These are phyloP conservation scores for Clepsis dumicolana DNA, from an alignment of 2,888 invertebrate genomes.

Conservation along the genomic window DNA sequence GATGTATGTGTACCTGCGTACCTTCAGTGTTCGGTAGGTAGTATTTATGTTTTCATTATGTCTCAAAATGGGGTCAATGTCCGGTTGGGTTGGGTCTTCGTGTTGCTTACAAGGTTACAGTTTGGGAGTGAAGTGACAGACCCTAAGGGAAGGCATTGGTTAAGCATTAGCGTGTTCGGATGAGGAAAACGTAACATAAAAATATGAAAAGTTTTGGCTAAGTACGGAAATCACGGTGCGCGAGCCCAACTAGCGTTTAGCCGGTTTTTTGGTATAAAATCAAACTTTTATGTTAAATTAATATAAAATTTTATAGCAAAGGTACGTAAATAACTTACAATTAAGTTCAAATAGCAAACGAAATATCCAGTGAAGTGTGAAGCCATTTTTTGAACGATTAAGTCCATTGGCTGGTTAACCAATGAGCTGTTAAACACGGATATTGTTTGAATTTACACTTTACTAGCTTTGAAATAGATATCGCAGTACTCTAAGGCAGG, in stretches of 20 bases:
- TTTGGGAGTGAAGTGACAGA: no score
- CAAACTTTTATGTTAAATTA: no score
- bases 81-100: no score
- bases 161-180: no score
- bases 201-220: no score
- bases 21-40: not conserved
- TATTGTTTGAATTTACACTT: slow-evolving; percentile 20
- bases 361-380: slow-evolving; percentile 18
- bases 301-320: no score
- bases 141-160: no score
- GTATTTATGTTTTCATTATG: not conserved
- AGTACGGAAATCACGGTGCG: no score
- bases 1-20: not conserved
- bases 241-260: no score
- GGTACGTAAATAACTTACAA: not conserved
- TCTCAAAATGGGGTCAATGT: not conserved
- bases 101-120: not conserved
- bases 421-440: slow-evolving; percentile 22
- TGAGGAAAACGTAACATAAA: no score
- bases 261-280: no score
- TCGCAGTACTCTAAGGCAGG: not conserved
- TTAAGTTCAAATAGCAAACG: slow-evolving; percentile 4
- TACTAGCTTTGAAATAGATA: slow-evolving; percentile 10
- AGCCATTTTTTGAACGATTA: slow-evolving; percentile 30
- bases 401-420: slow-evolving; percentile 14